Base-by-base conservation (phyloP, 1,140 invertebrate genomes). In the Venturia canescens region DNA sequence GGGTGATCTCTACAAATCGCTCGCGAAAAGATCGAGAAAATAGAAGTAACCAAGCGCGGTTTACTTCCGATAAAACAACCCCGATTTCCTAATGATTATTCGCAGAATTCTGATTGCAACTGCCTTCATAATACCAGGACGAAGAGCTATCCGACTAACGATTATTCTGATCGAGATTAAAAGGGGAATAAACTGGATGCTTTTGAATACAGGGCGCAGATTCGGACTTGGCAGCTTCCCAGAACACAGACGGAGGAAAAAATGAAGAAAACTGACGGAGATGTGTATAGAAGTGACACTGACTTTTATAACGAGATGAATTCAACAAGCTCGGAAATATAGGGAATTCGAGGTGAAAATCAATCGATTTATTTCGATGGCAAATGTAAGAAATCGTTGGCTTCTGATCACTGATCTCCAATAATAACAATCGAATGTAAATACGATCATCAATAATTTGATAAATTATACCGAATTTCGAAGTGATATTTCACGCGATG, bases 81-180 rank as follows among this genome's bases (percentile, higher is more conserved):
- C 15, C 18, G 13, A 71, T 71, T 71, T 71, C 34, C 13, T 26
- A 72, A 72, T 72, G 44, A 50, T 72, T 72, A 13, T 72, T 50
- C 70, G 70, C 38, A 44, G 48, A 72, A 72, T 72, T 44, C 21
- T 27, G 44, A 72, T 72, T 48, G 34, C 70, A 50, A 72, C 38
- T 50, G 11, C 18, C n/a, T 4, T 70, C 44, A 38, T 34, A 70
- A 6, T 70, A 21, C 57, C 57, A n/a, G 16, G 57, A 60, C 57
- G 18, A 21, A 60, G 6, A 60, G 4, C 57, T n/a, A n/a, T 60
- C n/a, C 38, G 26, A 21, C n/a, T 72, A 72, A 72, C 38, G 23
- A 21, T 50, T 72, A 72, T 50, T 50, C 18, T 44, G 18, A 50
- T 72, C 44, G 38, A 72, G 70, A 72, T 72, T 72, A 72, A 72